phyloP scores from a whole-genome alignment of 2,113 vertebrate genomes.

The Apteryx mantelli region DNA sequence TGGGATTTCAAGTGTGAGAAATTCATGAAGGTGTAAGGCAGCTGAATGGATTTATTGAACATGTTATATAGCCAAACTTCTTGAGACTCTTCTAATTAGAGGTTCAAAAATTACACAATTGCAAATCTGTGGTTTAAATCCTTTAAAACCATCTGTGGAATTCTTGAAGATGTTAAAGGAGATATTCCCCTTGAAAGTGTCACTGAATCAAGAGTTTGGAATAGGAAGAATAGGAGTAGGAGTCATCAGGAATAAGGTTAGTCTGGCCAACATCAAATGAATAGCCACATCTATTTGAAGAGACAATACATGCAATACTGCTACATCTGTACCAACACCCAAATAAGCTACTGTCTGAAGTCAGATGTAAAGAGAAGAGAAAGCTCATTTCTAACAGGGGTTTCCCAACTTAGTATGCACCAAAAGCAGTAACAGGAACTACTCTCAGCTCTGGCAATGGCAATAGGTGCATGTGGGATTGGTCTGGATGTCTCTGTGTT shows the following conservation, averaged over 20 bases:
- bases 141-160: neutral
- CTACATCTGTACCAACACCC: neutral
- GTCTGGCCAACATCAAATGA: neutral
- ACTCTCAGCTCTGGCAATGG: neutral
- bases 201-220: neutral
- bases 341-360: neutral
- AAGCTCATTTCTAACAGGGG: neutral
- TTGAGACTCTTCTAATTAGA: neutral
- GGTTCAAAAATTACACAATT: neutral
- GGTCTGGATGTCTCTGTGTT: neutral
- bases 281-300: neutral
- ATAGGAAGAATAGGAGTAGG: neutral
- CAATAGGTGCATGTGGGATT: neutral
- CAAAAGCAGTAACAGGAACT: neutral
- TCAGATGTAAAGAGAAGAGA: neutral
- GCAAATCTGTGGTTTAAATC: neutral
- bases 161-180: neutral
- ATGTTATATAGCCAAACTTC: neutral
- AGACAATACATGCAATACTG: neutral
- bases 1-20: neutral
- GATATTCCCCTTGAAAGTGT: neutral
- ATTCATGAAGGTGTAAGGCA: neutral
- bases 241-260: neutral
- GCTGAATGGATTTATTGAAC: neutral
- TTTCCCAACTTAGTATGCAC: neutral